Conservation (phyloP, 2,888 invertebrate species). For the Anthophora plumipes region DNA sequence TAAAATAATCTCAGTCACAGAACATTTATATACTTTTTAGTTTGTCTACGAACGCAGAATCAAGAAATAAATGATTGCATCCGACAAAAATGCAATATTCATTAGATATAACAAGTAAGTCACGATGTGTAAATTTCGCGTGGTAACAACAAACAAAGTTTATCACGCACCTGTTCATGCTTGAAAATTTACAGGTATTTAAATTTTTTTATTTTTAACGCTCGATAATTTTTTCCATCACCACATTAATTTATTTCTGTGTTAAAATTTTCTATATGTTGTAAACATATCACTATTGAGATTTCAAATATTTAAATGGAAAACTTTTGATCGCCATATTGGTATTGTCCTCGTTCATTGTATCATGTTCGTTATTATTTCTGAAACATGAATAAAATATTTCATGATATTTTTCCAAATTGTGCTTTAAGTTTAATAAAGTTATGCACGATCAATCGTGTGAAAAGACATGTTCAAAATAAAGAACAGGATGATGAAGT, state of each 20-base stretch:
- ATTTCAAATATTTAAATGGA: not conserved
- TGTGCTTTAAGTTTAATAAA: not conserved
- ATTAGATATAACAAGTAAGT: slow-evolving; percentile 36
- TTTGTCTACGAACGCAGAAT: not conserved
- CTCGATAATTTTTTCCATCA: not conserved
- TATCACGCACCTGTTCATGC: slow-evolving; percentile 32
- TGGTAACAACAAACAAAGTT: slow-evolving; percentile 8
- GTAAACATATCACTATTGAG: not conserved
- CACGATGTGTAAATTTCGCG: slow-evolving; percentile 19
- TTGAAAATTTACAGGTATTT: slow-evolving; percentile 12
- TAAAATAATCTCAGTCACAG: not conserved
- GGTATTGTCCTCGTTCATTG: not conserved
- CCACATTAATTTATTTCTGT: not conserved
- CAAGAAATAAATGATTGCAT: slow-evolving; percentile 9
- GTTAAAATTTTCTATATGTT: not conserved
- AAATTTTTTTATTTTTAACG: not conserved
- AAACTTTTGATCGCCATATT: not conserved
- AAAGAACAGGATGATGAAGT: slow-evolving; percentile 11
- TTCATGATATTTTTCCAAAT: not conserved
- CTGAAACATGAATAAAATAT: not conserved
- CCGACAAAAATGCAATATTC: slow-evolving; percentile 1
- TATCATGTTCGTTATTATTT: no score
- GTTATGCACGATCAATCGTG: not conserved
- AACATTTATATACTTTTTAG: slow-evolving; percentile 1
- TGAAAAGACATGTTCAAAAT: not conserved